Evolutionary conservation across 1,140 invertebrate genomes (phyloP).

Genomic region (Cyclina sinensis): DNA sequence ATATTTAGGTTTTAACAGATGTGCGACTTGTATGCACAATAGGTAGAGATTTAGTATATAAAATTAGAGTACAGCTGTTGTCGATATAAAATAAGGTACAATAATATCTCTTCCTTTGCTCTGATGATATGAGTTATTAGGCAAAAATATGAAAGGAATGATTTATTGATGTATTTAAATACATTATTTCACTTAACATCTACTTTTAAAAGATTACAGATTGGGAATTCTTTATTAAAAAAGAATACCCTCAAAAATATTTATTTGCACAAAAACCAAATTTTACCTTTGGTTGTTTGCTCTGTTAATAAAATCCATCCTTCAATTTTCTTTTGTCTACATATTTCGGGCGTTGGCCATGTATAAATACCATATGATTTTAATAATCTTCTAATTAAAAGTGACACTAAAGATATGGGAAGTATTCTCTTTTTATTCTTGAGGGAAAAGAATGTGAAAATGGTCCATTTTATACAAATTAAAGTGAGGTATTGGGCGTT

Average conservation of each 20-base stretch:
- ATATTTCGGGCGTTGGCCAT: neutral
- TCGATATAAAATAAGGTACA: no score
- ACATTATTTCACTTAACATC: no score
- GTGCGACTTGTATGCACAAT: no score
- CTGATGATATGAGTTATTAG: no score
- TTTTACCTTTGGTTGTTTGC: neutral
- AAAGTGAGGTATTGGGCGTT: neutral
- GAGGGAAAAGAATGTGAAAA: neutral
- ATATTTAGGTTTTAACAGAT: no score
- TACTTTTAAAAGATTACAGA: no score
- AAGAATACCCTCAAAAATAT: neutral
- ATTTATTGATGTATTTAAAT: no score
- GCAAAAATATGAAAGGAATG: no score
- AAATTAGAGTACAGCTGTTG: no score
- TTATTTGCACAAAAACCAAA: neutral
- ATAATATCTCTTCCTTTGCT: no score
- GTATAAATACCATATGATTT: neutral
- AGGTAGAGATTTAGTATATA: no score
- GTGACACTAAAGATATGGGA: neutral
- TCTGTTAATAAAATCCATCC: neutral
- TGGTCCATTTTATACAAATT: neutral
- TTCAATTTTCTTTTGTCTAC: constrained; percentile 4
- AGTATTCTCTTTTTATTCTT: neutral
- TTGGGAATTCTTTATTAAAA: no score
- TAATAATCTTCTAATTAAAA: neutral